phyloP scores from a whole-genome alignment of 2,888 invertebrate species.

The Hyposoter didymator region DNA sequence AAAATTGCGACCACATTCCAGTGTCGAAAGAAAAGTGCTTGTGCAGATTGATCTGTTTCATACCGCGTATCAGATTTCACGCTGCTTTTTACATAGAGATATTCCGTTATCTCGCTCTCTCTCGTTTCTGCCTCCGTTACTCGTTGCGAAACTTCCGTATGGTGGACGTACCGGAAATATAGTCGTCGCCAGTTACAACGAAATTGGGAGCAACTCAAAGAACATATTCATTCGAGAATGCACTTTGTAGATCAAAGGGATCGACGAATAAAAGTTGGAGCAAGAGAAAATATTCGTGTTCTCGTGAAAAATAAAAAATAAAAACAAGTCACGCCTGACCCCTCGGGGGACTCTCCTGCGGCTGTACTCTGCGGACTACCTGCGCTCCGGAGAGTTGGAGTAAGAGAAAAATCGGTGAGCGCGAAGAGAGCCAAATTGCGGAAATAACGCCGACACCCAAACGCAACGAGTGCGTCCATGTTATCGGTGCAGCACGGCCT shows the following conservation, averaged over 20 bases:
- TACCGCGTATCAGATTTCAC: neutral
- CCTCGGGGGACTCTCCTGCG: constrained; percentile 17
- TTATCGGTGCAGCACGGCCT: neutral
- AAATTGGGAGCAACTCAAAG: constrained; percentile 44
- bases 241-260: constrained; percentile 60
- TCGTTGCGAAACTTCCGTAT: neutral
- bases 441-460: constrained; percentile 44
- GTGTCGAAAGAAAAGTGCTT: neutral
- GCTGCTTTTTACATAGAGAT: neutral
- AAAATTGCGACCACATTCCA: neutral
- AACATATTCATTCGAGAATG: constrained; percentile 53
- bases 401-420: constrained; percentile 8
- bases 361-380: neutral
- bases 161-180: constrained; percentile 14
- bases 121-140: neutral
- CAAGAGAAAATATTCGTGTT: neutral
- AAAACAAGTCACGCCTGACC: neutral
- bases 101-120: neutral
- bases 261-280: constrained; percentile 16
- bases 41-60: neutral
- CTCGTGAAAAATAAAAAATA: constrained; percentile 8
- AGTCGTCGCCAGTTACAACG: constrained; percentile 20
- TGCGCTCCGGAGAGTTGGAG: neutral
- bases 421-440: constrained; percentile 42
- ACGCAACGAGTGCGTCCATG: neutral